These are phyloP conservation scores for Anas bernieri DNA, from an alignment of 2,797 vertebrate species.

Conservation along the genomic window DNA sequence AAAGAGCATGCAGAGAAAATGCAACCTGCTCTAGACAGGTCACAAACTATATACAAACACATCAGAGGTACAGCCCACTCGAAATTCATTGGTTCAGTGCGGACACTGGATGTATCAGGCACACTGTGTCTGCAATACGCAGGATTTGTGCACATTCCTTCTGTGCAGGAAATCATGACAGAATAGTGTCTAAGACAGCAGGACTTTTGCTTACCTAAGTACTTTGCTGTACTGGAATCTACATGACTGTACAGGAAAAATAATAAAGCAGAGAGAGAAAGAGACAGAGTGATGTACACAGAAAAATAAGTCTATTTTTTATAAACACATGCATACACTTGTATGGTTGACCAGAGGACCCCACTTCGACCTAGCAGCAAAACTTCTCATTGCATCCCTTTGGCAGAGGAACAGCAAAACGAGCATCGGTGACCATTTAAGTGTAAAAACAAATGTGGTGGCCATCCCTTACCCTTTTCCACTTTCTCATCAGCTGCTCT, in stretches of 20 bases:
- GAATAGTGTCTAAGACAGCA: background rate
- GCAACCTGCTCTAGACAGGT: background rate
- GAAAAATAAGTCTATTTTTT: background rate
- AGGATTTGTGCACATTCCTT: background rate
- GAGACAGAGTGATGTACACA: background rate
- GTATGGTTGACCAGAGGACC: background rate
- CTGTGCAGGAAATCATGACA: background rate
- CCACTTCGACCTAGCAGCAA: background rate
- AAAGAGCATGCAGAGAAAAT: background rate
- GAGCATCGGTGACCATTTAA: background rate
- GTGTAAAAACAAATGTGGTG: background rate
- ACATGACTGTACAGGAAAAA: background rate
- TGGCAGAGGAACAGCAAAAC: background rate
- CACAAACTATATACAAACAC: background rate
- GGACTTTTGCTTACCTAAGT: background rate
- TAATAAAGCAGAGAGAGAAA: rapidly evolving
- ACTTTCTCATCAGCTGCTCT: background rate
- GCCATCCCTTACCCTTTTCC: background rate
- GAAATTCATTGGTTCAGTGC: rapidly evolving
- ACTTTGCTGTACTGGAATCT: background rate
- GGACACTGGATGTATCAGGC: background rate
- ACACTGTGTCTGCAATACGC: rapidly evolving
- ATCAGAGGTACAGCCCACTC: too few relatives aligned
- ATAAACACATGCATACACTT: background rate
- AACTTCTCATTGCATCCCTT: background rate